Conservation (phyloP, 2,888 invertebrate species). For the Calameuta pallipes region DNA sequence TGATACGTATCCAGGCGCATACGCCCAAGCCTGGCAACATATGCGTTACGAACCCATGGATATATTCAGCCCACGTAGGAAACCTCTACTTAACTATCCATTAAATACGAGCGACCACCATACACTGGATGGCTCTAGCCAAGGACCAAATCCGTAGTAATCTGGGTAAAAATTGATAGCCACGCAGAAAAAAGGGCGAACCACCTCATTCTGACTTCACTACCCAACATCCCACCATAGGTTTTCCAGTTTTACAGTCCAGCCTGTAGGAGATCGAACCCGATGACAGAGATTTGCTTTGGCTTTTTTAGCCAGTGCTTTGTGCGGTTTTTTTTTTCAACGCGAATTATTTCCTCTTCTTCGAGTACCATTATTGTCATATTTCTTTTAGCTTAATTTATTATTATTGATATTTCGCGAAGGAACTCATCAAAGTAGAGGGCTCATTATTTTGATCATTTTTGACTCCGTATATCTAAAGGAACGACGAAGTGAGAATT, state of each 20-base stretch:
- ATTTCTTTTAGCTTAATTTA: not conserved
- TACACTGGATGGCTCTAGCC: conserved; percentile 28
- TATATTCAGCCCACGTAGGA: conserved; percentile 56
- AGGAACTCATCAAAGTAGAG: no score
- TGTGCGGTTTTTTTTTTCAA: conserved; percentile 9
- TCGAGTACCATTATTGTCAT: not conserved
- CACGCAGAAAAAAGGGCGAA: conserved; percentile 28
- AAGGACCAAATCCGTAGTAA: conserved; percentile 40
- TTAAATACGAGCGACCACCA: conserved; percentile 53
- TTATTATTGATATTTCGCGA: not conserved
- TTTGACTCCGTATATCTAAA: not conserved
- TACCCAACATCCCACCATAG: not conserved
- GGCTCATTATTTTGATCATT: no score
- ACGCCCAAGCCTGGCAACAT: not conserved
- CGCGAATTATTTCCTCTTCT: conserved; percentile 30
- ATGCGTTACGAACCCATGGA: not conserved
- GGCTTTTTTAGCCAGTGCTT: not conserved
- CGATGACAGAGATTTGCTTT: not conserved
- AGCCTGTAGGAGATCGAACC: not conserved
- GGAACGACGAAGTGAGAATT: not conserved
- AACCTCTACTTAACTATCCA: conserved; percentile 62
- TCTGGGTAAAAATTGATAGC: conserved; percentile 44
- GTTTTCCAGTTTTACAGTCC: not conserved
- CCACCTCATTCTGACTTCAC: conserved; percentile 7
- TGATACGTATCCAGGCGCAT: not conserved